A percentile compares a stretch with the other conserved stretches of the same genome.
These are phyloP conservation scores for Pangasianodon gigas DNA, from an alignment of 2,113 vertebrate genomes.

Conservation along the genomic window DNA sequence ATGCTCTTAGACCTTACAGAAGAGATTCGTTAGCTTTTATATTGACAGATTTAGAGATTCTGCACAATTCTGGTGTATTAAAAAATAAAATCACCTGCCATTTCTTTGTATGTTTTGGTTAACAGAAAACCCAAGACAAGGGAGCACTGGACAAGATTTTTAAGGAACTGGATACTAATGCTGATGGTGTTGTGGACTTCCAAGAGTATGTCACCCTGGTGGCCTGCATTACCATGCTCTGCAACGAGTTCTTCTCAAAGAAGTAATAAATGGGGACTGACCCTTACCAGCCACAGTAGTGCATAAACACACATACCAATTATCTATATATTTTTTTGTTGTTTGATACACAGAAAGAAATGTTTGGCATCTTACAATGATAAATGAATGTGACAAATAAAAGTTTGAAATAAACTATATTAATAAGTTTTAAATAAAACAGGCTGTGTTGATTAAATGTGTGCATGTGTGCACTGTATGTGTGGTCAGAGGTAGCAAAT, in stretches of 20 bases:
- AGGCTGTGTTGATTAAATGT: not conserved
- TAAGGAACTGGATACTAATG: constrained; percentile 65
- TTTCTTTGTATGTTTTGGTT: not conserved
- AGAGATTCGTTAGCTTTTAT: not conserved
- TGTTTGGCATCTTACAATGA: not conserved
- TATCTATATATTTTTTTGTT: not conserved
- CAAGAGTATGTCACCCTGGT: constrained; percentile 67
- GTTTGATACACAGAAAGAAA: not conserved
- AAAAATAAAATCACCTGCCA: not conserved
- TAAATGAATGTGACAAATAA: not conserved
- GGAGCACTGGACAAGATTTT: constrained; percentile 64
- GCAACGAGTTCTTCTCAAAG: constrained; percentile 59
- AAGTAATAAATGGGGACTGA: not conserved
- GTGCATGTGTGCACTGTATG: not conserved
- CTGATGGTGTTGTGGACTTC: constrained; percentile 71
- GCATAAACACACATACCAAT: not conserved
- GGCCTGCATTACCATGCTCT: constrained; percentile 61
- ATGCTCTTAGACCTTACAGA: not conserved
- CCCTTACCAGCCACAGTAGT: not conserved
- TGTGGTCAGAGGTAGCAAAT: not conserved
- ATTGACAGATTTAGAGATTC: not conserved
- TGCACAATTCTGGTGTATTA: not conserved
- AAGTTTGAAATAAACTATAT: constrained; percentile 43
- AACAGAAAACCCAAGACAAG: constrained; percentile 61
- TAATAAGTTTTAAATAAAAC: constrained; percentile 28